Percentiles rank a stretch among this genome's conserved stretches.
Conservation (phyloP, 2,888 invertebrate genomes). For the Morpho achilles region DNA sequence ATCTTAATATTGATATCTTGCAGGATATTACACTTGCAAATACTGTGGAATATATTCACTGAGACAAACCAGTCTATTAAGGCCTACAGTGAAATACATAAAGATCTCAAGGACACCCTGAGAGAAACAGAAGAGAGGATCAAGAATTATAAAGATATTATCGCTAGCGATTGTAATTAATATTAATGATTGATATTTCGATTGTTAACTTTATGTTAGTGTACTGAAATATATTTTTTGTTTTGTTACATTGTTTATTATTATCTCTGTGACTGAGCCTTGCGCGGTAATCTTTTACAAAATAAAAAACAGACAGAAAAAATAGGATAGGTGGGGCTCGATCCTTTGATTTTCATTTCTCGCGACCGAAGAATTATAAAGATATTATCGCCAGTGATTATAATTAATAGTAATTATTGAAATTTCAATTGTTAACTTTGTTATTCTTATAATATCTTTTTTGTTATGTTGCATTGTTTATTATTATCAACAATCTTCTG, state of each 20-base stretch:
- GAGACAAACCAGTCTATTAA: constrained; percentile 69
- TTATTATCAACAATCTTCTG: no score
- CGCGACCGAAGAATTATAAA: constrained; percentile 38
- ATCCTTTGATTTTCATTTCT: no score
- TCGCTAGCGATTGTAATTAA: constrained; percentile 42
- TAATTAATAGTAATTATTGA: not conserved
- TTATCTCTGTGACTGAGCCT: no score
- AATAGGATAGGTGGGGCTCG: no score
- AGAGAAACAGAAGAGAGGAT: constrained; percentile 60
- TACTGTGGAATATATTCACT: constrained; percentile 63
- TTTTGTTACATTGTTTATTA: no score
- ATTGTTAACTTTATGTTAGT: no score
- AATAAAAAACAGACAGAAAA: no score
- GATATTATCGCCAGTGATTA: constrained; percentile 53
- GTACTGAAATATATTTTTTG: no score
- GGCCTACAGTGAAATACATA: constrained; percentile 65
- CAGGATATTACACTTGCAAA: constrained; percentile 68
- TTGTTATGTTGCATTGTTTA: no score
- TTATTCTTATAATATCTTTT: no score
- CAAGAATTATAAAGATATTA: constrained; percentile 50
- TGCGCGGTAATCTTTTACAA: no score
- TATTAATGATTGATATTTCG: not conserved
- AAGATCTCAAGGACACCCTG: constrained; percentile 60
- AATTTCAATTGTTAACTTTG: not conserved
- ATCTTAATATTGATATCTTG: constrained; percentile 25